Conservation (phyloP, 2,888 invertebrate genomes). For the Volucella inflata region DNA sequence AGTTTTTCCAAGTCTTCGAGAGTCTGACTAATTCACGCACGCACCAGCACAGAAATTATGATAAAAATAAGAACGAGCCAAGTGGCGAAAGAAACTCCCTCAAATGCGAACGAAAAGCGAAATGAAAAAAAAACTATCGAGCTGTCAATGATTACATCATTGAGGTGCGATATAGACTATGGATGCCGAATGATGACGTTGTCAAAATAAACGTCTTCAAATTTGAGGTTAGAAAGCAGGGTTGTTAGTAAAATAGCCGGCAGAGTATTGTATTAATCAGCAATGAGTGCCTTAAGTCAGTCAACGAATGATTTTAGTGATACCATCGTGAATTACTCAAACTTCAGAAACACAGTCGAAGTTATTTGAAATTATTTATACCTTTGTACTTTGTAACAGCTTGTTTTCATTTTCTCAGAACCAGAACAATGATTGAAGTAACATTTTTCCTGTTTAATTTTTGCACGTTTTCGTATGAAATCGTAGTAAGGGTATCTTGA, state of each 20-base stretch:
- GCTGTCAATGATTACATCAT: conserved; percentile 62
- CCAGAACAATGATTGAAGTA: no score
- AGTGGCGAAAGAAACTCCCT: conserved; percentile 67
- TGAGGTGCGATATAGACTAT: conserved; percentile 48
- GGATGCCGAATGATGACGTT: conserved; percentile 67
- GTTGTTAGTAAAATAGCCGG: conserved; percentile 4
- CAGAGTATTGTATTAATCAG: neutral
- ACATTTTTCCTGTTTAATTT: no score
- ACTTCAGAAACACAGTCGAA: no score
- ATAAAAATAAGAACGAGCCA: conserved; percentile 75
- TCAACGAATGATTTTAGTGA: no score
- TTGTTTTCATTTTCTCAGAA: no score
- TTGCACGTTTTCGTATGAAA: no score
- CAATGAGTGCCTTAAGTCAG: no score
- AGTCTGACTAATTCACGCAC: conserved; percentile 71
- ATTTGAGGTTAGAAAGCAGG: conserved; percentile 39
- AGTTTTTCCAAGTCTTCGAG: conserved; percentile 63
- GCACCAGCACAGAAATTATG: conserved; percentile 68
- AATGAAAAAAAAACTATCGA: conserved; percentile 58
- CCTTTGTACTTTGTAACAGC: no score
- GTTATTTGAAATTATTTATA: no score
- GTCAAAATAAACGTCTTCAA: conserved; percentile 20
- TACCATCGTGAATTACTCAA: no score
- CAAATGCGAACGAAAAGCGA: conserved; percentile 63
- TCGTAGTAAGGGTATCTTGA: no score